These are phyloP conservation scores for Sarcophilus harrisii DNA, from an alignment of 2,797 vertebrate genomes.

Conservation along the genomic window DNA sequence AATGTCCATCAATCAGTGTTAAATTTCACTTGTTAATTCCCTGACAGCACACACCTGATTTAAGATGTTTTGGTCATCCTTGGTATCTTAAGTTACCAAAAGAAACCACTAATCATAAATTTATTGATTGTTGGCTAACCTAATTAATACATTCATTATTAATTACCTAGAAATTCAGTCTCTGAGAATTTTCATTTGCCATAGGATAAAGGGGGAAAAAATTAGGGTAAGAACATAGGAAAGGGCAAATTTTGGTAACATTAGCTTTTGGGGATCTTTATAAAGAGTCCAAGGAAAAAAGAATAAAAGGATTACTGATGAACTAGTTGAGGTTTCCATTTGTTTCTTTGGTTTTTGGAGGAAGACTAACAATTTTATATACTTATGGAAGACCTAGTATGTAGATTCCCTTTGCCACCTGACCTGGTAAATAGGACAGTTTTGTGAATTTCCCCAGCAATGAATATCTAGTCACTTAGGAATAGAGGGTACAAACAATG, in stretches of 20 bases:
- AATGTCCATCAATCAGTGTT: no score
- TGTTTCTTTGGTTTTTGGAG: not conserved
- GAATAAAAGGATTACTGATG: not conserved
- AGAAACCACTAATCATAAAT: not conserved
- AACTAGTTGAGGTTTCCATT: not conserved
- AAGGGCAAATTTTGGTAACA: not conserved
- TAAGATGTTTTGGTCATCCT: not conserved
- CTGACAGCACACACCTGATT: not conserved
- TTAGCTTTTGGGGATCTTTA: not conserved
- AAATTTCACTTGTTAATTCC: not conserved
- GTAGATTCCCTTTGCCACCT: not conserved
- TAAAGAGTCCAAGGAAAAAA: not conserved
- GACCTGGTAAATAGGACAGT: not conserved
- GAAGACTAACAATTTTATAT: not conserved
- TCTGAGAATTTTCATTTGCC: not conserved
- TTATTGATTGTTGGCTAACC: not conserved
- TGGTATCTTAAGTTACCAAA: not conserved
- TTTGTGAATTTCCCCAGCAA: not conserved
- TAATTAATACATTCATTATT: not conserved
- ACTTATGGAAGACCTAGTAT: not conserved
- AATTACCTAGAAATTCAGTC: not conserved
- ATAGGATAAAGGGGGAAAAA: not conserved
- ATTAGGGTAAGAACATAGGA: not conserved
- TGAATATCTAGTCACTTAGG: not conserved
- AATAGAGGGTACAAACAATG: not conserved